Evolutionary conservation across 2,888 invertebrate species (phyloP).

Genomic region (Lycocerus yunnanus): DNA sequence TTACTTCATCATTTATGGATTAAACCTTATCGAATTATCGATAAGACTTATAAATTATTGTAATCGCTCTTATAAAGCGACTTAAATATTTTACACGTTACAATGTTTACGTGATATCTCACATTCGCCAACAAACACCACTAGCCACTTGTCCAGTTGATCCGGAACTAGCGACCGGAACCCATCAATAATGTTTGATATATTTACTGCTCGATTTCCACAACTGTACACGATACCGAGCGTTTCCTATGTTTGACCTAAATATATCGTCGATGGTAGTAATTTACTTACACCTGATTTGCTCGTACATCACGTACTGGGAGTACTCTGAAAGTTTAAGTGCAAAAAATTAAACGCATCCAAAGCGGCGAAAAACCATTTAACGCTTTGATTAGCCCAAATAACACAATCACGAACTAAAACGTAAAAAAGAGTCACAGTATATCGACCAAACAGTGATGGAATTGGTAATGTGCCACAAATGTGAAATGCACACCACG

Average conservation of each 20-base stretch:
- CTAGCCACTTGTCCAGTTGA: conserved; percentile 35
- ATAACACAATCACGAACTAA: neutral
- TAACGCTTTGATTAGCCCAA: neutral
- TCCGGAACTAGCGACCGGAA: conserved; percentile 50
- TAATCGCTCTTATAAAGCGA: neutral
- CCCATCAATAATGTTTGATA: conserved; percentile 52
- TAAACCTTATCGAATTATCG: conserved; percentile 29
- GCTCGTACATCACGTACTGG: neutral
- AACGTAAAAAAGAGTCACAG: neutral
- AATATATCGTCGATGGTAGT: conserved; percentile 21
- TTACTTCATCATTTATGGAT: conserved; percentile 42
- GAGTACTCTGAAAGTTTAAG: too few relatives aligned
- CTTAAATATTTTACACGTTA: neutral
- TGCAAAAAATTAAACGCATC: too few relatives aligned
- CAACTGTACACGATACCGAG: conserved; percentile 31
- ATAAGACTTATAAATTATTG: conserved; percentile 7
- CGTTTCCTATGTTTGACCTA: conserved; percentile 25
- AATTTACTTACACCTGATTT: neutral
- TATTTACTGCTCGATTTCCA: conserved; percentile 47
- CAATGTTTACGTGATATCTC: neutral
- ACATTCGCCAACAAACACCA: neutral
- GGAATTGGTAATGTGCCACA: neutral
- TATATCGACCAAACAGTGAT: neutral
- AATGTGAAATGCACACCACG: neutral
- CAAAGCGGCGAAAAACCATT: neutral